phyloP scores from a whole-genome alignment of 1,140 invertebrate genomes.

The Helicoverpa zea region DNA sequence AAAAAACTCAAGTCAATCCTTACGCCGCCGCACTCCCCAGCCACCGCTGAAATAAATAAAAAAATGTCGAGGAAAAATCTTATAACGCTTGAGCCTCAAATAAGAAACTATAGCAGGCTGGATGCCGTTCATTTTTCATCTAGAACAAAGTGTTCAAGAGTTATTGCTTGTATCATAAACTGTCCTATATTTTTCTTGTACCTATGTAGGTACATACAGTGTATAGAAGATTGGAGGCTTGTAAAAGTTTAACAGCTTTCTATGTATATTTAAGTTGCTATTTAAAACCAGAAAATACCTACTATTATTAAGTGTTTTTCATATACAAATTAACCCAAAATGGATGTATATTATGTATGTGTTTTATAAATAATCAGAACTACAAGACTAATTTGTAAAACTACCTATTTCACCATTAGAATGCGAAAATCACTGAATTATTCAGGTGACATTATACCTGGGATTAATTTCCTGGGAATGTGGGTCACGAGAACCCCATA shows the following conservation, averaged over 20 bases:
- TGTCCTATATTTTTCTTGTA: conserved; percentile 10
- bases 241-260: no score
- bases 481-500: no score
- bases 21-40: background rate
- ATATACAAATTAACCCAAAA: no score
- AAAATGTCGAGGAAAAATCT: background rate
- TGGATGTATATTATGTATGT: no score
- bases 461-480: no score
- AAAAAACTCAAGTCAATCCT: background rate
- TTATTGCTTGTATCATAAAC: conserved; percentile 26
- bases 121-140: conserved; percentile 19
- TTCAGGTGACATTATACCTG: no score
- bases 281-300: no score
- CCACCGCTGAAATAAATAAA: background rate
- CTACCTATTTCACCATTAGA: no score
- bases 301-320: no score
- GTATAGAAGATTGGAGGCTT: background rate
- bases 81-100: background rate
- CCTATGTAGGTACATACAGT: background rate
- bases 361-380: no score
- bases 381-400: no score
- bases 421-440: no score
- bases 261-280: background rate
- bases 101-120: conserved; percentile 25
- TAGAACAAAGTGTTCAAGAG: conserved; percentile 2